phyloP scores from a whole-genome alignment of 2,888 invertebrate species.

The Phragmatobia fuliginosa region DNA sequence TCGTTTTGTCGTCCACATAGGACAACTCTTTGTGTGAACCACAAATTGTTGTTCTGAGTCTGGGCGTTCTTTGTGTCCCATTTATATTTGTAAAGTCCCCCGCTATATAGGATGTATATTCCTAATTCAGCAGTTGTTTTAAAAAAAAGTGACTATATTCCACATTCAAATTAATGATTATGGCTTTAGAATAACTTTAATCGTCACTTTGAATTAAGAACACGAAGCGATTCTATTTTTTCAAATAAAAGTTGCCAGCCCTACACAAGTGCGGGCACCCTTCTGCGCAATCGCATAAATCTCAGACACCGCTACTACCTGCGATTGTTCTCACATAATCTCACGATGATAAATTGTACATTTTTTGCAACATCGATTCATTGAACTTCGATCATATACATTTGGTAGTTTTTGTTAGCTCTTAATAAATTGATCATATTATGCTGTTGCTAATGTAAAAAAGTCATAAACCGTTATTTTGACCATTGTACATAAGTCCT shows the following conservation, averaged over 20 bases:
- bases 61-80: too few relatives aligned
- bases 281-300: conserved; percentile 40
- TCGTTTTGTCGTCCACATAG: too few relatives aligned
- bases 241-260: conserved; percentile 25
- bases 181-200: background rate
- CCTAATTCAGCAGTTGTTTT: too few relatives aligned
- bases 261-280: conserved; percentile 37
- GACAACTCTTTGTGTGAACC: too few relatives aligned
- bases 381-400: conserved; percentile 39
- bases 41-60: too few relatives aligned
- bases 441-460: conserved; percentile 20
- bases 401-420: conserved; percentile 33
- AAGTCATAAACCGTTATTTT: conserved; percentile 35
- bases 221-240: background rate
- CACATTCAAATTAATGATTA: too few relatives aligned
- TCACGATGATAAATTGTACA: conserved; percentile 46
- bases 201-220: background rate
- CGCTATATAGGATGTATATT: too few relatives aligned
- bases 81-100: too few relatives aligned
- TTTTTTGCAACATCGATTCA: conserved; percentile 48
- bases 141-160: too few relatives aligned
- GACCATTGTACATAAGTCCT: conserved; percentile 31
- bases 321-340: conserved; percentile 51
- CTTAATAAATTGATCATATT: conserved; percentile 44
- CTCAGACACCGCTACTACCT: conserved; percentile 31